A percentile compares a stretch with the other conserved stretches of the same genome.
phyloP scores from a whole-genome alignment of 2,797 vertebrate species.

The Argya squamiceps region DNA sequence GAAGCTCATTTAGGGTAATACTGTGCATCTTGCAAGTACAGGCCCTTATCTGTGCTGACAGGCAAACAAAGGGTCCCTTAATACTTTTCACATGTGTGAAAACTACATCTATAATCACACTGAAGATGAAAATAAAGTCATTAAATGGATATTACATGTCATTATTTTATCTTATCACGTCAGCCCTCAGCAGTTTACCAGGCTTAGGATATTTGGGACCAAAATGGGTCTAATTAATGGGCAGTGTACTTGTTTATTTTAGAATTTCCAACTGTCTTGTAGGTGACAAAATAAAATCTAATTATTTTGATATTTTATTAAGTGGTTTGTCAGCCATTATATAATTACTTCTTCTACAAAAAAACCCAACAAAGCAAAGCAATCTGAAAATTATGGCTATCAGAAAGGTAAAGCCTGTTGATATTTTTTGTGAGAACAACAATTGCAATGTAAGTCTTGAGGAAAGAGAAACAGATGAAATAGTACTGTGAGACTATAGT shows the following conservation, averaged over 20 bases:
- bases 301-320: slow-evolving; percentile 65
- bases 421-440: slow-evolving; percentile 31
- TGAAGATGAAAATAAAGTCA: slow-evolving; percentile 32
- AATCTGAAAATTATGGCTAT: slow-evolving; percentile 25
- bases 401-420: slow-evolving; percentile 12
- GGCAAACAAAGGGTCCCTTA: slow-evolving; percentile 31
- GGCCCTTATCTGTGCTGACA: background rate
- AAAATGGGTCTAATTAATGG: slow-evolving; percentile 22
- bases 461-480: slow-evolving; percentile 30
- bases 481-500: background rate
- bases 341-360: slow-evolving; percentile 16
- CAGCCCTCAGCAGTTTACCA: slow-evolving; percentile 40
- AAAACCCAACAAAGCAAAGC: background rate
- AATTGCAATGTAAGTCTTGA: background rate
- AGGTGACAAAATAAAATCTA: slow-evolving; percentile 52
- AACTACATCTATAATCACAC: slow-evolving; percentile 2
- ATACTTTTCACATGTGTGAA: background rate
- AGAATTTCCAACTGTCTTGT: slow-evolving; percentile 14
- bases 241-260: slow-evolving; percentile 24
- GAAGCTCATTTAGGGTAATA: slow-evolving; percentile 29
- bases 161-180: slow-evolving; percentile 41
- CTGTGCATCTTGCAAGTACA: background rate
- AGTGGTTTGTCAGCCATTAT: slow-evolving; percentile 10
- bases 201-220: background rate
- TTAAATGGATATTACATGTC: slow-evolving; percentile 54